Conservation (phyloP, 2,113 vertebrate genomes). For the Cranoglanis bouderius region DNA sequence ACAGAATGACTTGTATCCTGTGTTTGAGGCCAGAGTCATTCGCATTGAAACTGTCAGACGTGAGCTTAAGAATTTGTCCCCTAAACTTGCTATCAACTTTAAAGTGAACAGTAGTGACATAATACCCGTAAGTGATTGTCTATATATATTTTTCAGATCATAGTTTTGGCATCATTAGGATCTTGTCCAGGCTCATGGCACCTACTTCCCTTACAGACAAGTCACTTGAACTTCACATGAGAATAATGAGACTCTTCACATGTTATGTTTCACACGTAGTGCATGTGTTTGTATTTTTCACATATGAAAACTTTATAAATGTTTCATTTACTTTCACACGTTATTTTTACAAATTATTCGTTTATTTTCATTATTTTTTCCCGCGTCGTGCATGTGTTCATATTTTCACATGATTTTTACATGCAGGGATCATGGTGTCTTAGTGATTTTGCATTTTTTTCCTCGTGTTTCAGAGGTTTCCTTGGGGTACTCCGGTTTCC, state of each 20-base stretch:
- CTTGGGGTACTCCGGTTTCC: too few species aligned
- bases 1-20: conserved; percentile 26
- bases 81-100: background rate
- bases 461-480: too few species aligned
- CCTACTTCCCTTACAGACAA: background rate
- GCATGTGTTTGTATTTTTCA: too few species aligned
- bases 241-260: background rate
- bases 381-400: background rate
- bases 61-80: background rate
- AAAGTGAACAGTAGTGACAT: too few species aligned
- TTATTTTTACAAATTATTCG: background rate
- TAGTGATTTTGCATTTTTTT: too few species aligned
- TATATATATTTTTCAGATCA: background rate
- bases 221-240: background rate
- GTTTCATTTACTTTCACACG: background rate
- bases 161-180: background rate
- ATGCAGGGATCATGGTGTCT: too few species aligned
- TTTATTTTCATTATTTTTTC: background rate
- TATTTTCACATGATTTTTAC: background rate
- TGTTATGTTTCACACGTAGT: background rate
- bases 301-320: too few species aligned
- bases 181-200: background rate
- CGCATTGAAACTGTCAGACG: conserved; percentile 49
- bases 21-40: conserved; percentile 51
- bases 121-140: background rate